Conservation (phyloP, 2,797 vertebrate genomes). For the Smutsia gigantea region DNA sequence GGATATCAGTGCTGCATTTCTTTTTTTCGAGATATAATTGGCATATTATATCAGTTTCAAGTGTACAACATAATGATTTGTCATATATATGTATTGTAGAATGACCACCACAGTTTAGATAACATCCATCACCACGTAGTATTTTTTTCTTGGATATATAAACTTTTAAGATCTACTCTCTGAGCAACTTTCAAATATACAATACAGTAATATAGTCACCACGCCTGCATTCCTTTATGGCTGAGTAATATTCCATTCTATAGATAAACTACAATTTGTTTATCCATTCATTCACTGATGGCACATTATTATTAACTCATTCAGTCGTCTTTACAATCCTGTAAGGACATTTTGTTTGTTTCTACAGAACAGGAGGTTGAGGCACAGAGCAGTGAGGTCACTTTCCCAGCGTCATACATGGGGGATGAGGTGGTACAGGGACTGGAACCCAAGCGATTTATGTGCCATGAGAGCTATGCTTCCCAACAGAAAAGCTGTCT, state of each 20-base stretch:
- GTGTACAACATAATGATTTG: neutral
- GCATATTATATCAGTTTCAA: neutral
- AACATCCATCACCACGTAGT: neutral
- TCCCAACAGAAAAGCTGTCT: neutral
- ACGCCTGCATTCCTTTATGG: neutral
- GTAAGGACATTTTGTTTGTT: neutral
- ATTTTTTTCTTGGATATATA: neutral
- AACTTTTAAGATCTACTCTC: neutral
- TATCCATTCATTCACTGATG: neutral
- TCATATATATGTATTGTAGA: neutral
- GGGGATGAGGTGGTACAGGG: neutral
- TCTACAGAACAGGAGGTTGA: neutral
- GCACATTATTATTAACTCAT: neutral
- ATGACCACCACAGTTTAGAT: neutral
- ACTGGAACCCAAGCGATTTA: neutral
- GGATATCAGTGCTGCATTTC: neutral
- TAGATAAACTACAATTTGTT: neutral
- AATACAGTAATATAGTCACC: neutral
- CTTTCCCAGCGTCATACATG: neutral
- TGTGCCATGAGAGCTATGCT: neutral
- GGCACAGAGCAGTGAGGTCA: neutral
- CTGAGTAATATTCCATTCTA: neutral
- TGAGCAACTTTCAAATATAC: neutral
- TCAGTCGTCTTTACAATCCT: neutral
- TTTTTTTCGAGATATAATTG: neutral